Conservation (phyloP, 1,140 invertebrate genomes). For the Zaprionus kolodkinae region DNA sequence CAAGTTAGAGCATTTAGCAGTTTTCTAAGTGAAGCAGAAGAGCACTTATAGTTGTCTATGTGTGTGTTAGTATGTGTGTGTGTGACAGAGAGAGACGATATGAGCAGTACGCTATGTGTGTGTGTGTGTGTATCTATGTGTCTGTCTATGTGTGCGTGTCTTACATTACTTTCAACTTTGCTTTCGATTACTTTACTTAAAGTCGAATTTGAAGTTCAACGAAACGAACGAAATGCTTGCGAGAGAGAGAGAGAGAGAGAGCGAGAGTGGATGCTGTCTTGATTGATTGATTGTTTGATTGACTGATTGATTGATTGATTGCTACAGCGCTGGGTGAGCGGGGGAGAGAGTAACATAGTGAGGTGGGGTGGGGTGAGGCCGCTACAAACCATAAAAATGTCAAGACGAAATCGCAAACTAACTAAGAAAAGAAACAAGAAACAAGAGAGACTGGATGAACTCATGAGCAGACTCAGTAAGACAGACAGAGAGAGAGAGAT, state of each 20-base stretch:
- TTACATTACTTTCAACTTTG: conserved; percentile 52
- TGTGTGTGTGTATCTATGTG: conserved; percentile 1
- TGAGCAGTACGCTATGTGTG: conserved; percentile 13
- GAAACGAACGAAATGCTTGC: conserved; percentile 42
- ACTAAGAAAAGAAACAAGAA: conserved; percentile 14
- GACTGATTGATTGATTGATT: conserved; percentile 20
- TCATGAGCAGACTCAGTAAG: conserved; percentile 52
- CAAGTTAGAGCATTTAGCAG: conserved; percentile 47
- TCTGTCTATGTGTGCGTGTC: conserved; percentile 4
- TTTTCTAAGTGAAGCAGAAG: conserved; percentile 12
- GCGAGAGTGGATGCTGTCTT: background rate
- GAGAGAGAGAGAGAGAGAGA: background rate
- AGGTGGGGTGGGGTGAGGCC: background rate
- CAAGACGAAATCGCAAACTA: conserved; percentile 30
- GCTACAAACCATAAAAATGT: conserved; percentile 54
- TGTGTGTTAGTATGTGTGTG: conserved; percentile 17
- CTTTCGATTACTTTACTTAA: conserved; percentile 40
- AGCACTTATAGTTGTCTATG: conserved; percentile 1
- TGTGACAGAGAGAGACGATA: conserved; percentile 16
- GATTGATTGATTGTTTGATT: conserved; percentile 44
- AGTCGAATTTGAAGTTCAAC: conserved; percentile 44
- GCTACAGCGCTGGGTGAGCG: conserved; percentile 22
- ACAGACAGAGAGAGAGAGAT: conserved; percentile 34
- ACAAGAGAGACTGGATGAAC: conserved; percentile 55
- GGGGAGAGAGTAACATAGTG: background rate